Conservation (phyloP, 2,113 vertebrate genomes). For the human (Homo sapiens) region DNA sequence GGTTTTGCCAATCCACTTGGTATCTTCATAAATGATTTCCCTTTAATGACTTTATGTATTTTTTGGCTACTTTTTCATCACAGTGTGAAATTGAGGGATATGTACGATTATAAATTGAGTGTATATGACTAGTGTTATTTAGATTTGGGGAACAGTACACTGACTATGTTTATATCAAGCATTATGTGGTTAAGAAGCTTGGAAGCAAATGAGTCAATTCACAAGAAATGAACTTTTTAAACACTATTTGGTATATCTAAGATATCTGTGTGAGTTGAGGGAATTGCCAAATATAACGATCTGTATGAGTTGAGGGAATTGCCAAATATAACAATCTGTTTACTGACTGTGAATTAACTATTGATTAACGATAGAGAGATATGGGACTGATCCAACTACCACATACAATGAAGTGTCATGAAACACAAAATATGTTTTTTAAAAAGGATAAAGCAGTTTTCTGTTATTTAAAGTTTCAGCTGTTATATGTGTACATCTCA, state of each 20-base stretch:
- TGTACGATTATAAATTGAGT: not conserved
- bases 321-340: not conserved
- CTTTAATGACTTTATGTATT: not conserved
- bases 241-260: not conserved
- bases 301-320: not conserved
- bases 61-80: conserved; percentile 15
- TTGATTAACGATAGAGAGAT: not conserved
- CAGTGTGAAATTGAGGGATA: not conserved
- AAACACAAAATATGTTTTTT: not conserved
- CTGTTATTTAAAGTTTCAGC: not conserved
- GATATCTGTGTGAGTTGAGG: not conserved
- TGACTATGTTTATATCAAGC: not conserved
- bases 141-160: not conserved
- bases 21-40: not conserved
- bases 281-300: not conserved
- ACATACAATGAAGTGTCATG: not conserved
- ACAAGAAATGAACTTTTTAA: not conserved
- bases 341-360: not conserved
- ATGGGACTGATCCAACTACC: not conserved
- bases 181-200: not conserved
- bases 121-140: not conserved
- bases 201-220: not conserved
- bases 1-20: not conserved
- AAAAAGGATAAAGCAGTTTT: not conserved
- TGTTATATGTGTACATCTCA: not conserved